Evolutionary conservation across 2,888 invertebrate species (phyloP), one percentile per base, ranked within the genome.

Genomic region (Leptarthrus brevirostris): DNA sequence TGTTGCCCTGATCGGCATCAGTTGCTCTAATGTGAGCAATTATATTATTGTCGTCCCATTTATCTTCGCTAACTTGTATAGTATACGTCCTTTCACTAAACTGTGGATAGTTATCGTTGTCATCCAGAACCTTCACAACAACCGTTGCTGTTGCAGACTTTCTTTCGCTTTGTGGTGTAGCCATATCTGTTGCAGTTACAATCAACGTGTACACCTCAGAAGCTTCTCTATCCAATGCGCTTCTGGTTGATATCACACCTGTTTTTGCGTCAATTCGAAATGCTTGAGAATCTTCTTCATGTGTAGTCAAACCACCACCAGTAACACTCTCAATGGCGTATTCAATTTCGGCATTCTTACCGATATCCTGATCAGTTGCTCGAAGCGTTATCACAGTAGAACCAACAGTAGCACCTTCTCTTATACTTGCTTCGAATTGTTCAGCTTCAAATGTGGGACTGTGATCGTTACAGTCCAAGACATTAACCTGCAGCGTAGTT

Each of bases 401-500:
- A 0, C 96, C 96, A 1, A 94, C 90, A 8, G 94, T 92, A 0
- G 94, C 94, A 3, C 95, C 93, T 84, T 98, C 98, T 22, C 94
- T 86, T 0, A 98, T 91, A 12, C 93, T 91, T 0, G 96, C 92
- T 79, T 95, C 94, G 83, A 97, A 98, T 79, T 94, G 93, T 74
- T 91, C 91, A 84, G 94, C 91, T 84, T 98, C 98, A 83, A 98
- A 98, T 3, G 90, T 90, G 0, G 98, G 98, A 18, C 93, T 89
- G 81, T 98, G 97, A 84, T 98, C 98, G 83, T 98, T 98, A 78
- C 94, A 93, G 84, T 98, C 98, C 71, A 94, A 84, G 0, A 98
- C 97, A 82, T 95, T 95, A 72, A 98, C 94, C 86, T 92, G 92
- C 5, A 97, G 86, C 30, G 94, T 97, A 12, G 94, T 96, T 18